phyloP scores from a whole-genome alignment of 1,140 invertebrate genomes.

The Aphelenchoides fujianensis region DNA sequence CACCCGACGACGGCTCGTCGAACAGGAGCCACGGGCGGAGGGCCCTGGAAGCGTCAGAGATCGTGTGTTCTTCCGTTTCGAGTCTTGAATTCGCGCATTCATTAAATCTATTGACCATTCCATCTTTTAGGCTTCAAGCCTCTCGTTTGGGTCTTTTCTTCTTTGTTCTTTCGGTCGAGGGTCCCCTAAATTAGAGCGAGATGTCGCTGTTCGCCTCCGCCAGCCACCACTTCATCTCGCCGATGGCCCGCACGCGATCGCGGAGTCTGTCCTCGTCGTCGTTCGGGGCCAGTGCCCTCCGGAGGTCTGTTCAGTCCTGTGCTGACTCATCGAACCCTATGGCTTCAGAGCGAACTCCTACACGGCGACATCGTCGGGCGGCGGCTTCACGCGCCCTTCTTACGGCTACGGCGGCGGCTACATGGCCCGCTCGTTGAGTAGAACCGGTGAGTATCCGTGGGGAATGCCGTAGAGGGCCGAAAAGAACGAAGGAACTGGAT shows the following conservation, averaged over 20 bases:
- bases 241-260: constrained; percentile 29
- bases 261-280: constrained; percentile 8
- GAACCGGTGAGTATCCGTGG: constrained; percentile 21
- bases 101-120: no score
- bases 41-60: no score
- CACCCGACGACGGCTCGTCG: no score
- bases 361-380: constrained; percentile 23
- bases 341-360: constrained; percentile 29
- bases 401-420: constrained; percentile 33
- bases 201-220: constrained; percentile 22
- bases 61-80: no score
- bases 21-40: no score
- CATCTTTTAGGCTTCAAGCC: no score
- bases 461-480: no score
- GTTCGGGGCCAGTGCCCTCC: background rate
- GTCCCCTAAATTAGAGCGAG: no score
- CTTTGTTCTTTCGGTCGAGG: no score
- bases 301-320: background rate
- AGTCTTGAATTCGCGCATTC: no score
- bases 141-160: no score
- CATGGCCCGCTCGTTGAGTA: constrained; percentile 22
- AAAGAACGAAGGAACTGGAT: no score
- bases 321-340: background rate
- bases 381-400: constrained; percentile 33
- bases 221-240: constrained; percentile 36